These are phyloP conservation scores for Portevinia maculata DNA, from an alignment of 2,888 invertebrate genomes.

Conservation along the genomic window DNA sequence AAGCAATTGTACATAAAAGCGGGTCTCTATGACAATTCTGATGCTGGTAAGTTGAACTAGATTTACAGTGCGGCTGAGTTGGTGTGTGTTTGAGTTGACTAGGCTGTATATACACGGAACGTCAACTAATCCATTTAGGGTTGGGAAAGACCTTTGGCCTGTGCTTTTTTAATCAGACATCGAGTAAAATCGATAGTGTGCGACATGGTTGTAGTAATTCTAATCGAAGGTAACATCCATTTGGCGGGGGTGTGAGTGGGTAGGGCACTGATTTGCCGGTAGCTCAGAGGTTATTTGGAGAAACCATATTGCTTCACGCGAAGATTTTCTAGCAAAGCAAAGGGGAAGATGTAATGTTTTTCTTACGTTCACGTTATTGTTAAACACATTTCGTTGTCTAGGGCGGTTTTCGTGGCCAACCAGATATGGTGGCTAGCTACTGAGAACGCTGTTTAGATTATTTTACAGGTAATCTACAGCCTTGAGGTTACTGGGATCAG, in stretches of 20 bases:
- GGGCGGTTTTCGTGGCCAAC: background rate
- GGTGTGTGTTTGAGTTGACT: slow-evolving; percentile 2
- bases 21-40: slow-evolving; percentile 87
- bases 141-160: slow-evolving; percentile 60
- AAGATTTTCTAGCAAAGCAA: slow-evolving; percentile 6
- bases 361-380: background rate
- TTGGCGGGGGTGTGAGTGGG: background rate
- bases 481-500: too few relatives aligned
- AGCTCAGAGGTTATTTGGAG: slow-evolving; percentile 33
- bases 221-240: slow-evolving; percentile 65
- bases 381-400: slow-evolving; percentile 2
- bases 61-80: slow-evolving; percentile 17
- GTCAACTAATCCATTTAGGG: slow-evolving; percentile 69
- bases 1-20: slow-evolving; percentile 90
- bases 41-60: slow-evolving; percentile 83
- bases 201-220: slow-evolving; percentile 52
- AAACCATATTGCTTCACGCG: slow-evolving; percentile 51
- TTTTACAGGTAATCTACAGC: too few relatives aligned
- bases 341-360: background rate
- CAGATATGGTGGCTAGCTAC: background rate
- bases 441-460: too few relatives aligned
- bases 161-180: slow-evolving; percentile 43
- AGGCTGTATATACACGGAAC: slow-evolving; percentile 54
- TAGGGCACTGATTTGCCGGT: slow-evolving; percentile 45
- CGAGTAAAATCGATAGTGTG: slow-evolving; percentile 57